Evolutionary conservation across 1,140 invertebrate genomes (phyloP).

Genomic region (Antheraea pernyi): DNA sequence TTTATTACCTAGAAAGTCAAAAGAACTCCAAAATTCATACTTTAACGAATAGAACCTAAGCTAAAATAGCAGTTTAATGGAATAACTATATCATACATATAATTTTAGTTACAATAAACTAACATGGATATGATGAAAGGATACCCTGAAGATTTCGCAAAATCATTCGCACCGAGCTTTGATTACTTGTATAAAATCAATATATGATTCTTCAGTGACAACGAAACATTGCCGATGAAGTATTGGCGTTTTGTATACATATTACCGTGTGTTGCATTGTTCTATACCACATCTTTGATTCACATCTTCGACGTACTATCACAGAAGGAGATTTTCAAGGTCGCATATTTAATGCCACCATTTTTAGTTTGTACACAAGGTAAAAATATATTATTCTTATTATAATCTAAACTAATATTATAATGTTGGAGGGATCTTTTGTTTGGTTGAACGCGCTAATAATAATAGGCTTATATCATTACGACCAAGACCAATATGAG

Average conservation of each 20-base stretch:
- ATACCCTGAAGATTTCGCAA: slow-evolving; percentile 20
- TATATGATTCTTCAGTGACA: slow-evolving; percentile 10
- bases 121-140: slow-evolving; percentile 20
- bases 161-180: slow-evolving; percentile 15
- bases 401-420: no score
- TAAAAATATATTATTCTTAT: not conserved
- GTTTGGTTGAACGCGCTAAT: no score
- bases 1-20: no score
- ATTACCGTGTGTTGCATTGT: not conserved
- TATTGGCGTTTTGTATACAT: slow-evolving; percentile 19
- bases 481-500: no score
- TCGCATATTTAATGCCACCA: slow-evolving; percentile 18
- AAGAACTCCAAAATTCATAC: no score
- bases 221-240: slow-evolving; percentile 8
- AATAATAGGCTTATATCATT: no score
- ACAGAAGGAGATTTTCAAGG: not conserved
- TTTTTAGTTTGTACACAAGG: slow-evolving; percentile 16
- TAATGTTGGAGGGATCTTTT: no score
- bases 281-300: not conserved
- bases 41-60: no score
- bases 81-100: not conserved
- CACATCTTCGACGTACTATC: slow-evolving; percentile 6
- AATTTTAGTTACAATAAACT: not conserved
- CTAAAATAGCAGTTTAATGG: no score
- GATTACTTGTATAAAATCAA: slow-evolving; percentile 11